Conservation (phyloP, 2,888 invertebrate species). For the Eucera pruinosa region DNA sequence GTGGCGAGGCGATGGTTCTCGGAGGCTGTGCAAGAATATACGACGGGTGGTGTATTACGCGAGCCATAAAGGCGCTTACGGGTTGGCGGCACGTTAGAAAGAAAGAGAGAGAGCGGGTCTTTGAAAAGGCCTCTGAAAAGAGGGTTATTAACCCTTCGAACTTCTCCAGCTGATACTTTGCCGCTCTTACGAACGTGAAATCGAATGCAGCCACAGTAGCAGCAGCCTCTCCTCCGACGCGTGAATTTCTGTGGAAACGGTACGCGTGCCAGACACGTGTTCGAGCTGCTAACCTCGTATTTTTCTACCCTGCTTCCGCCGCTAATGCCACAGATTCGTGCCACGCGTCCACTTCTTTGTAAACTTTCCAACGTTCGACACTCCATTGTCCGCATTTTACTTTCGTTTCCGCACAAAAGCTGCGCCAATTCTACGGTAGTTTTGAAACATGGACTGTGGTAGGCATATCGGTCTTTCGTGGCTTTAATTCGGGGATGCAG, state of each 20-base stretch:
- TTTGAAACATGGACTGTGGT: background rate
- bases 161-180: constrained; percentile 52
- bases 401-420: background rate
- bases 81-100: constrained; percentile 59
- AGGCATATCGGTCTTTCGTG: no score
- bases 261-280: constrained; percentile 68
- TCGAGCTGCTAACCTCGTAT: constrained; percentile 32
- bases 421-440: no score
- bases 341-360: constrained; percentile 4
- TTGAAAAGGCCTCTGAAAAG: constrained; percentile 35
- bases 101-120: constrained; percentile 38
- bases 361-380: background rate
- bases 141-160: constrained; percentile 61
- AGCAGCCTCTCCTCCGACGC: constrained; percentile 37
- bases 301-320: constrained; percentile 45
- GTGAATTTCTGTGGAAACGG: constrained; percentile 28
- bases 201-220: no score
- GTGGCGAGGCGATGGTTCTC: no score
- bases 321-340: constrained; percentile 23
- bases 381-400: background rate
- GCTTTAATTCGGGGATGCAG: no score
- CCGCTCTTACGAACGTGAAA: constrained; percentile 67
- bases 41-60: background rate
- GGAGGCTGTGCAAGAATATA: no score
- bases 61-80: constrained; percentile 26